Evolutionary conservation across 2,113 vertebrate genomes (phyloP), one percentile per base, ranked within the genome.

Genomic region (Rhynchopsitta pachyrhyncha): DNA sequence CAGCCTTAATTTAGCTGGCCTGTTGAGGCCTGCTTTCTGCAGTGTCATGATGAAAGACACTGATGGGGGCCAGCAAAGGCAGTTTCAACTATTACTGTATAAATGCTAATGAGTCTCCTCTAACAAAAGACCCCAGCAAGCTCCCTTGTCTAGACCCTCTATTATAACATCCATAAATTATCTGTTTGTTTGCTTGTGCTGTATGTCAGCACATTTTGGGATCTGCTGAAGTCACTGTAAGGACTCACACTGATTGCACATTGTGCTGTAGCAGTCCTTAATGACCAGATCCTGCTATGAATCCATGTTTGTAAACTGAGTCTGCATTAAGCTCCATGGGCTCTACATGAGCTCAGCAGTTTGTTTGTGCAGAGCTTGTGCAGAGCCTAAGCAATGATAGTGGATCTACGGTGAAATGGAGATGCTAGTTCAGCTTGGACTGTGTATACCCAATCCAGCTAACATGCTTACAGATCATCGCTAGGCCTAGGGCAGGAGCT

Each of bases 31-130:
- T 74, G 13, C 82, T 90, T 91, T 86, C 64, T 93, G 93, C 94
- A 79, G 84, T 37, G 52, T 85, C 93, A 57, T 14, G 49, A 93
- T 89, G 81, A 97, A 96, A 94, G 88, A 59, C 91, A 39, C 70
- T 87, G 92, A 93, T 66, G 20, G 80, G 81, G 86, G 74, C 81
- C 74, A 95, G 81, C 67, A 91, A 52, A 87, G 66, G 73, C 86
- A 86, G 62, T 29, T 93, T 44, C 70, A 82, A 14, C 37, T 8
- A 10, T 63, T 74, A 41, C 20, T 73, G 53, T 19, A 39, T 29
- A 87, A 92, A 85, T 70, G 49, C 11, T 87, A 82, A 92, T 59
- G 81, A 82, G 49, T 47, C 6, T 73, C 41, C 78, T 69, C 44
- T 70, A 90, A 3, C n/a, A 69, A 86, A 82, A 88, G 41, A 70